Evolutionary conservation across 2,888 invertebrate genomes (phyloP), one percentile per base, ranked within the genome.

Genomic region (Lacanobia oleracea): DNA sequence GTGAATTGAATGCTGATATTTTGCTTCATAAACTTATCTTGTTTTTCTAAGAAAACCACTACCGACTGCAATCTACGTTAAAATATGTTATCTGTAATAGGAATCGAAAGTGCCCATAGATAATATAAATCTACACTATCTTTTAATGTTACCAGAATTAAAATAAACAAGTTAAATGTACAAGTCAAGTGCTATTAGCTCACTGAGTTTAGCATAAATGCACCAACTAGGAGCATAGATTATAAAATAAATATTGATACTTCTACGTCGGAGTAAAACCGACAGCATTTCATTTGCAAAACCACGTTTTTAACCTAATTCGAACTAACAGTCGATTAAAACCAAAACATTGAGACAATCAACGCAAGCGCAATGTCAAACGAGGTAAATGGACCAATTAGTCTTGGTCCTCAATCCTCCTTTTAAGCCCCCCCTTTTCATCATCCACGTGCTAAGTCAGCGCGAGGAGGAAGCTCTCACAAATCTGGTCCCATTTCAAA

Each of bases 341-440:
- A 81, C 77, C 75, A 77, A 82, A 86, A 82, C 77, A 77, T 74
- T 63, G 62, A 75, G 60, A 75, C 75, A 83, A 83, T 82, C 78
- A 75, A 67, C 69, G 62, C 63, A 70, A 73, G 51, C 79, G 73
- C 84, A 86, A 82, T 85, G 83, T 85, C 81, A 87, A 83, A 76
- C 66, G 68, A 64, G 53, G 54, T 59, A 80, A 79, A 80, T 27
- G 21, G 40, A 78, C 84, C 82, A 81, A 81, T 64, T 77, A 71
- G 70, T 73, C 53, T 74, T 79, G 83, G 84, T 83, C 79, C 74
- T 53, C 75, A 73, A 81, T 77, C 73, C 73, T 69, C 37, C 70
- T 64, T 72, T 61, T 74, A 75, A 82, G 48, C 37, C 65, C 68
- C 64, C 62, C 8, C 48, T 70, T 54, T 81, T 16, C 23, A 80